Percentiles rank a stretch among this genome's conserved stretches.
phyloP scores from a whole-genome alignment of 2,888 invertebrate species.

The Choreutis nemorana region DNA sequence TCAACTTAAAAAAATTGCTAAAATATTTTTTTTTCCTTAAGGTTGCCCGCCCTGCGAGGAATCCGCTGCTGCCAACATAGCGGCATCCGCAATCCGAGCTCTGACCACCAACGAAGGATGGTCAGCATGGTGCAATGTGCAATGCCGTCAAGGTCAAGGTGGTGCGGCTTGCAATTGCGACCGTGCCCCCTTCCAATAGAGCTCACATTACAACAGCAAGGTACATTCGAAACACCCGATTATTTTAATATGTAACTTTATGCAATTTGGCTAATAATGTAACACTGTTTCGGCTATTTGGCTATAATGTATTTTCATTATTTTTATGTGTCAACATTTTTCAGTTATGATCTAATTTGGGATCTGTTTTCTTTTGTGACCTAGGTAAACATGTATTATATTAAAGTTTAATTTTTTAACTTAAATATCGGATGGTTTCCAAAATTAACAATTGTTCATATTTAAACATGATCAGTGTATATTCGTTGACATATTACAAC shows the following conservation, averaged over 20 bases:
- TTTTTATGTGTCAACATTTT: no score
- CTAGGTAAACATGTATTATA: no score
- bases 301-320: constrained; percentile 1
- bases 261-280: constrained; percentile 1
- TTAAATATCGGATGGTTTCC: no score
- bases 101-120: constrained; percentile 53
- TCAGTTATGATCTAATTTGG: no score
- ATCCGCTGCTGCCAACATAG: constrained; percentile 3
- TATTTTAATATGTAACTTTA: not conserved
- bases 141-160: constrained; percentile 74
- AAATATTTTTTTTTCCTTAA: constrained; percentile 16
- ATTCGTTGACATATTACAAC: no score
- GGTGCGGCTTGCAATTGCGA: constrained; percentile 82
- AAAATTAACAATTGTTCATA: no score
- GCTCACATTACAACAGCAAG: no score
- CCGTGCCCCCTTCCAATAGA: constrained; percentile 68
- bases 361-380: no score
- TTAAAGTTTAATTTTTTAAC: no score
- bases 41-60: constrained; percentile 49
- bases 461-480: no score
- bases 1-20: no score
- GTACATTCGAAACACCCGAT: not conserved
- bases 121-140: constrained; percentile 70
- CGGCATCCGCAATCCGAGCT: constrained; percentile 13
- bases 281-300: constrained; percentile 3